These are phyloP conservation scores for Lordiphosa andalusiaca DNA, from an alignment of 2,888 invertebrate genomes.

Conservation along the genomic window DNA sequence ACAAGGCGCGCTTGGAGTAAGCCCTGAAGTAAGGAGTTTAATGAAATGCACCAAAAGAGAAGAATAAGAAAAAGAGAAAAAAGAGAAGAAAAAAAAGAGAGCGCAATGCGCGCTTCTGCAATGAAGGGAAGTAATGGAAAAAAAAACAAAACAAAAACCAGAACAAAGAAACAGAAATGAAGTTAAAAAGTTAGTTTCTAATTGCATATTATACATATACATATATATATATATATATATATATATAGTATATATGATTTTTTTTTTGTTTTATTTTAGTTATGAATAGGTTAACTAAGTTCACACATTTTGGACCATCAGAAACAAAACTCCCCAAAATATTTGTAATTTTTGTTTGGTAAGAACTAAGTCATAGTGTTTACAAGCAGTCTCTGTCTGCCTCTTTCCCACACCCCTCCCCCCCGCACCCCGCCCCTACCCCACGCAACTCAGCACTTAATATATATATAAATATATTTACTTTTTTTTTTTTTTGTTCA, in stretches of 20 bases:
- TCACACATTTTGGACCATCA: slow-evolving; percentile 23
- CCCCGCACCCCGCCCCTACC: too few relatives aligned
- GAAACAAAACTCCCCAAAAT: slow-evolving; percentile 9
- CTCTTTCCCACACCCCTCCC: neutral
- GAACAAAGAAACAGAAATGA: slow-evolving; percentile 42
- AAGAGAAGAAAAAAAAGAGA: slow-evolving; percentile 20
- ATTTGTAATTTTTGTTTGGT: too few relatives aligned
- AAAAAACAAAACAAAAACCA: slow-evolving; percentile 30
- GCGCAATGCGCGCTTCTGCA: slow-evolving; percentile 14
- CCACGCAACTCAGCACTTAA: slow-evolving; percentile 12
- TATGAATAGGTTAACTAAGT: slow-evolving; percentile 63
- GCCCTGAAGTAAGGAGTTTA: slow-evolving; percentile 43
- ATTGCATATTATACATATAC: slow-evolving; percentile 58
- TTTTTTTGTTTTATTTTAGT: slow-evolving; percentile 47
- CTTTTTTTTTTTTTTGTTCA: slow-evolving; percentile 13
- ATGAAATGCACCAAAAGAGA: slow-evolving; percentile 52
- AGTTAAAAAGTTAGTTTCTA: slow-evolving; percentile 64
- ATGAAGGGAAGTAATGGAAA: slow-evolving; percentile 18
- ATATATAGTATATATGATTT: slow-evolving; percentile 39
- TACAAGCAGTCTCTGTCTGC: slow-evolving; percentile 15
- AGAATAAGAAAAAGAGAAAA: neutral
- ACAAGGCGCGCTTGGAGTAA: slow-evolving; percentile 94
- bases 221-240: slow-evolving; percentile 37
- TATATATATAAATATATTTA: neutral
- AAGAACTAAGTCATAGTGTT: slow-evolving; percentile 8